Evolutionary conservation across 2,888 invertebrate genomes (phyloP), one percentile per base, ranked within the genome.

Genomic region (Athrips mouffetella): DNA sequence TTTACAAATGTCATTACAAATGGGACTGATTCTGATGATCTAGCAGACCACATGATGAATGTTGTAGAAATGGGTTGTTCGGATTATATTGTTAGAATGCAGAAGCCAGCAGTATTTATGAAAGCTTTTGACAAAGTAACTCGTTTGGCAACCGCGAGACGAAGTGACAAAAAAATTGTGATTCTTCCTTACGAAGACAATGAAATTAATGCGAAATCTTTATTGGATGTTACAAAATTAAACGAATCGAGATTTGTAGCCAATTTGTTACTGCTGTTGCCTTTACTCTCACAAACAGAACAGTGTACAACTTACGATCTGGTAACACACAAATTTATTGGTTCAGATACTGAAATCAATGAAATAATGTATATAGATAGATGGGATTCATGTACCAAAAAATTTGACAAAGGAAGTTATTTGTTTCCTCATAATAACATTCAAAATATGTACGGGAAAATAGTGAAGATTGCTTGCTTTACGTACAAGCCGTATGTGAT

Each of bases 401-500:
- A 57, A 5, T 89, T 89, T 63, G 58, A 65, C 48, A 61, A 60
- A 2, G 64, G 72, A 46, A 61, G 52, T 2, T 71, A 84, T 64
- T 60, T 90, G 25, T 90, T 89, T 68, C 89, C 89, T 3, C 81
- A 90, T 57, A 20, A 3, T 10, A 80, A 90, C 54, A 68, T 90
- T 56, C 58, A 58, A 0, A 76, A 90, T 57, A 67, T 90, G 49
- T 52, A 78, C 33, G 90, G 89, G 0, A 89, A 84, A 70, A 61
- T 57, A 0, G 58, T 91, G 3, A 89, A 73, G 63, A 78, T 90
- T 20, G 89, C 91, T 7, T 85, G 89, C 49, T 91, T 92, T 64
- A 86, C 82, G 27, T 92, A 92, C 60, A 89, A 89, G 59, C 92
- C 92, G 0, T 92, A 91, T 60, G 78, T 78, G n/a, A 73, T 91